Evolutionary conservation across 2,113 vertebrate species (phyloP), one percentile per base, ranked within the genome.

Genomic region (Conger conger): DNA sequence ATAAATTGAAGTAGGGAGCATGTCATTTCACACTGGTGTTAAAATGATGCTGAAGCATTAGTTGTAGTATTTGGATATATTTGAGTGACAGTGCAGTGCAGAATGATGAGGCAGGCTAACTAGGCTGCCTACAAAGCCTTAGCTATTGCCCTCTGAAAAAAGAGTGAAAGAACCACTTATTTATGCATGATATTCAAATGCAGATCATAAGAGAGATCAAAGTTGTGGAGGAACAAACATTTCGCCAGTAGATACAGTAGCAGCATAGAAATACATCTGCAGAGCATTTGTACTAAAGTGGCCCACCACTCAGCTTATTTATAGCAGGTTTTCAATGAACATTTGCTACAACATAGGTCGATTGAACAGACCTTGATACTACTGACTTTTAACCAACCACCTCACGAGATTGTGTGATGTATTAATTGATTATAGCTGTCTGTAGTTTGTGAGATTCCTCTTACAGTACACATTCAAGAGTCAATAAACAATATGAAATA

Each of bases 141-240:
- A 80, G 27, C 16, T 17, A 79, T 79, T 18, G 9, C 20, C 6
- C 3, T 3, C 36, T 1, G 79, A 23, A 50, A 27, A 53, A 20
- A n/a, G n/a, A 18, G 5, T 80, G 37, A 79, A 2, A 38, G 35
- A 42, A 17, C 16, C 1, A 1, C 78, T 7, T 38, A 42, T 42
- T 23, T 33, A 40, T 2, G 30, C 38, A 38, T 23, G 17, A 18
- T 38, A 20, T 78, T 78, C 76, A 37, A 20, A 78, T 18, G 36
- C 35, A 23, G 18, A 13, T 78, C 76, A 38, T 3, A 16, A 78
- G 2, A 20, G 30, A 38, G 15, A 30, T 16, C 15, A 76, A 63
- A 63, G 53, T 45, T 83, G 17, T 20, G 86, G 82, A 87, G 86
- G 84, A 88, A 84, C 80, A 76, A 86, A 87, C 86, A 60, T 53